These are phyloP conservation scores for Dolichoris vasculosae DNA, from an alignment of 1,140 invertebrate genomes.

Conservation along the genomic window DNA sequence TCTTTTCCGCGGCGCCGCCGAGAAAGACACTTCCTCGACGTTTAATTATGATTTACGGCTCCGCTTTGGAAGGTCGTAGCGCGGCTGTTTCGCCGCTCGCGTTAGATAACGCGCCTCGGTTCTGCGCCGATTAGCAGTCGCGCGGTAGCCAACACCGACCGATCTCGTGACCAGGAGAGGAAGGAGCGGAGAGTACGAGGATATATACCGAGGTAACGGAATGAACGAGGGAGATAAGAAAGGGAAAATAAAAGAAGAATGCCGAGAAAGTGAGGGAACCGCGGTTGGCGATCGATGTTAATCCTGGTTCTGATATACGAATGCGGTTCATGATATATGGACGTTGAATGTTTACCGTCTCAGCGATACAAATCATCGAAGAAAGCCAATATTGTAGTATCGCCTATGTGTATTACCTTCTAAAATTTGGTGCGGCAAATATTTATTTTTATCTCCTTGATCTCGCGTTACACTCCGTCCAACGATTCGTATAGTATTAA, in stretches of 20 bases:
- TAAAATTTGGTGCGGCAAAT: too few relatives aligned
- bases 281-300: not conserved
- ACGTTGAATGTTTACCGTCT: not conserved
- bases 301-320: not conserved
- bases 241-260: not conserved
- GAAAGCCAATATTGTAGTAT: too few relatives aligned
- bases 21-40: slow-evolving; percentile 63
- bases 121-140: not conserved
- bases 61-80: not conserved
- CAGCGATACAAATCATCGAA: not conserved
- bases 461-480: too few relatives aligned
- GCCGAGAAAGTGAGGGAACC: not conserved
- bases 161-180: not conserved
- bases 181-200: not conserved
- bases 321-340: not conserved
- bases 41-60: slow-evolving; percentile 70
- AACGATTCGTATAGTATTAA: too few relatives aligned
- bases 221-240: too few relatives aligned
- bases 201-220: too few relatives aligned
- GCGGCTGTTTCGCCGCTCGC: not conserved
- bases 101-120: slow-evolving; percentile 4
- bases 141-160: not conserved
- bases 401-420: too few relatives aligned
- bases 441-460: too few relatives aligned
- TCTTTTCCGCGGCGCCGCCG: slow-evolving; percentile 57